Percentiles rank a stretch among this genome's conserved stretches.
Conservation (phyloP, 2,797 vertebrate species). For the Xiphophorus birchmanni region DNA sequence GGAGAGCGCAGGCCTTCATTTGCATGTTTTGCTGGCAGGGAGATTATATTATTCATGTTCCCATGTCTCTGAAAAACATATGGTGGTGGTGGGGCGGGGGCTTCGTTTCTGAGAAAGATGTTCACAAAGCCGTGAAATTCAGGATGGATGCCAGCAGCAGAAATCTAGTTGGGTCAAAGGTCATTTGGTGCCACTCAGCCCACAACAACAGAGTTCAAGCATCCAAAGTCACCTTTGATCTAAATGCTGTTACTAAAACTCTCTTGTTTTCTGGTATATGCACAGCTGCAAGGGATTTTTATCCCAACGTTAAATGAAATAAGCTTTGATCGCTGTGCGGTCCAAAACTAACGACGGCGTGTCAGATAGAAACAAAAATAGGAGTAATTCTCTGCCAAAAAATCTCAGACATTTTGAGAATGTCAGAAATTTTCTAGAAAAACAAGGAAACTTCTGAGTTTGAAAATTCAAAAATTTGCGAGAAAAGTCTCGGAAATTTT, state of each 20-base stretch:
- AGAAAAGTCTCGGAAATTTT: too few relatives aligned
- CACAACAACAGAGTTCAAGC: background rate
- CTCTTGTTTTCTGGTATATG: background rate
- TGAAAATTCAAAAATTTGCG: too few relatives aligned
- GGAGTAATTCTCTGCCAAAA: too few relatives aligned
- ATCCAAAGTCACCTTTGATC: background rate
- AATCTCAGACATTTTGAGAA: background rate
- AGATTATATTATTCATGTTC: background rate
- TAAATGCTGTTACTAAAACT: background rate
- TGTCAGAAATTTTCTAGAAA: too few relatives aligned
- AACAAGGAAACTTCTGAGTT: too few relatives aligned
- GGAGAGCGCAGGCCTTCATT: background rate
- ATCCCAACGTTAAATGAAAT: background rate
- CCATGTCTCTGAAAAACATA: background rate
- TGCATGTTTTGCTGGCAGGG: background rate
- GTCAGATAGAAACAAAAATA: too few relatives aligned
- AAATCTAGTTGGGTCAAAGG: constrained; percentile 6
- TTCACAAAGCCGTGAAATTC: background rate
- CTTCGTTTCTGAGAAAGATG: background rate
- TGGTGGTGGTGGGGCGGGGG: background rate
- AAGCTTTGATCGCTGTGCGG: background rate
- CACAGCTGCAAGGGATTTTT: background rate
- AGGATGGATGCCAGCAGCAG: constrained; percentile 2
- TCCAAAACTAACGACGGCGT: too few relatives aligned
- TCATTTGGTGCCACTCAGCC: background rate